Percentiles rank a stretch among this genome's conserved stretches.
These are phyloP conservation scores for Ostrea edulis DNA, from an alignment of 1,140 invertebrate species.

Conservation along the genomic window DNA sequence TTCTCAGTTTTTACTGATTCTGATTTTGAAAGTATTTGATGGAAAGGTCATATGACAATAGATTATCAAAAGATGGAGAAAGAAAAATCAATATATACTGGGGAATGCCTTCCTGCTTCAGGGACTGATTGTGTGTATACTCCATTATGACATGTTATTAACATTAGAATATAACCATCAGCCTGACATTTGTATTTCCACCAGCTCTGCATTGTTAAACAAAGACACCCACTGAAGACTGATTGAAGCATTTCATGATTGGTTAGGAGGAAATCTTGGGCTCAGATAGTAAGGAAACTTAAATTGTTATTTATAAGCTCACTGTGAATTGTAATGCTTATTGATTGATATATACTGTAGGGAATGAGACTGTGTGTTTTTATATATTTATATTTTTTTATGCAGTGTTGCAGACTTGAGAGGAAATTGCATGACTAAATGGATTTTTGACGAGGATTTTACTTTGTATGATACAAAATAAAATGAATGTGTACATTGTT, in stretches of 20 bases:
- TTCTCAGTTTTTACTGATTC: slow-evolving; percentile 2
- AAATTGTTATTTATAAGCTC: no score
- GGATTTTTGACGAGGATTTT: no score
- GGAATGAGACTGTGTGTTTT: no score
- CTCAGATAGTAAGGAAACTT: no score
- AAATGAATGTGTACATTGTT: no score
- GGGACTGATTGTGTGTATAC: background rate
- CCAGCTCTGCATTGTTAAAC: background rate
- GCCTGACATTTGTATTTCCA: background rate
- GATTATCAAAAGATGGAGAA: background rate
- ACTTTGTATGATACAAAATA: no score
- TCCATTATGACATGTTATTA: slow-evolving; percentile 19
- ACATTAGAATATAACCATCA: background rate
- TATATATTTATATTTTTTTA: no score
- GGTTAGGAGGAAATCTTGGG: no score
- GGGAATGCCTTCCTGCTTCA: background rate
- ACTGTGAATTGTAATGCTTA: no score
- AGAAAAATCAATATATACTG: slow-evolving; percentile 3
- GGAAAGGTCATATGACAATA: background rate
- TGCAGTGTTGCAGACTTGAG: no score
- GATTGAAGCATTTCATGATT: background rate
- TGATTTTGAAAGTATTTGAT: slow-evolving; percentile 10
- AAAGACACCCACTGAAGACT: background rate
- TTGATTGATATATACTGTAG: no score
- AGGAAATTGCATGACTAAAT: no score